These are phyloP conservation scores for Hermodice carunculata DNA, from an alignment of 2,888 invertebrate species.

Conservation along the genomic window DNA sequence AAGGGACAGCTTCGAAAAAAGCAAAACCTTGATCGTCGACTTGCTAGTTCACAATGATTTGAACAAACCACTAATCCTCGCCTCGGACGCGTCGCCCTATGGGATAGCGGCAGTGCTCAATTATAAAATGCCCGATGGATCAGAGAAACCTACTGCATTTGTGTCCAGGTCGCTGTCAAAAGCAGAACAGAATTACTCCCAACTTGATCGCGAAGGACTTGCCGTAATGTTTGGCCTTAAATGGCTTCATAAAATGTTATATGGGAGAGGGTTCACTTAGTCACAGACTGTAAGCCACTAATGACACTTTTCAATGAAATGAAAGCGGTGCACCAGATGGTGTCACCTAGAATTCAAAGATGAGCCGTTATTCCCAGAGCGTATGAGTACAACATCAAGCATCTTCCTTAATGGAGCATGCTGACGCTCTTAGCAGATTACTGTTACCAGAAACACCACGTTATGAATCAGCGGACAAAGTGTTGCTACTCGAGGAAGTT, in stretches of 20 bases:
- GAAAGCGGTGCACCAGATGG: slow-evolving; percentile 5
- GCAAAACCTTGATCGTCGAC: too few species aligned
- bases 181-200: too few species aligned
- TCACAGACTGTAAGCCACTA: slow-evolving; percentile 6
- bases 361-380: neutral
- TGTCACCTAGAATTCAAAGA: neutral
- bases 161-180: too few species aligned
- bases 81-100: too few species aligned
- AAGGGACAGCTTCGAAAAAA: too few species aligned
- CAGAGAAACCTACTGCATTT: too few species aligned
- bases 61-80: too few species aligned
- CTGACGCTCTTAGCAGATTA: neutral
- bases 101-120: too few species aligned
- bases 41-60: too few species aligned
- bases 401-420: neutral
- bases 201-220: slow-evolving; percentile 11
- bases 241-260: slow-evolving; percentile 1
- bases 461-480: too few species aligned
- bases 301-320: neutral
- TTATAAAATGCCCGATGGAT: too few species aligned
- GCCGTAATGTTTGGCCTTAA: slow-evolving; percentile 7
- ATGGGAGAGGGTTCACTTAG: slow-evolving; percentile 6
- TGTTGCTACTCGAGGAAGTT: too few species aligned
- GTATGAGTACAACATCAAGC: neutral
- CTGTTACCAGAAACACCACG: neutral